phyloP scores from a whole-genome alignment of 2,797 vertebrate genomes.

The Parauchenoglanis ngamensis region DNA sequence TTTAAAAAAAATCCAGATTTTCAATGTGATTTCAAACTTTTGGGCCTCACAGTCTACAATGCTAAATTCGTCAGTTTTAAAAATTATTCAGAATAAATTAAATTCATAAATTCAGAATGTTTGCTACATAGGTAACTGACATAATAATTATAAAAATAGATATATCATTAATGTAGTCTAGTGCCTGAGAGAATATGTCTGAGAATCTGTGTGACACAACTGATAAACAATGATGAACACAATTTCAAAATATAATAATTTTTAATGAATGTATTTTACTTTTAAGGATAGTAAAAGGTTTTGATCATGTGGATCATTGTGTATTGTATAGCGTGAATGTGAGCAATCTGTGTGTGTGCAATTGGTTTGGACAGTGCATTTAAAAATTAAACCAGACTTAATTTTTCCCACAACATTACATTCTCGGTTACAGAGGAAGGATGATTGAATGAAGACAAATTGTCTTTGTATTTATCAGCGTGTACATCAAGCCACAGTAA shows the following conservation, averaged over 20 bases:
- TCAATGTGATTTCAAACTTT: not conserved
- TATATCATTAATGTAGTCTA: not conserved
- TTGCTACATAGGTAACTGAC: not conserved
- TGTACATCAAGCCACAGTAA: slow-evolving; percentile 14
- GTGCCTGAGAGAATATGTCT: not conserved
- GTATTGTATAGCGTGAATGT: not conserved
- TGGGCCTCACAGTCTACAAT: not conserved
- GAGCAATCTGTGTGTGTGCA: not conserved
- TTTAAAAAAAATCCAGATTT: not conserved
- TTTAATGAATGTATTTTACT: too few species aligned
- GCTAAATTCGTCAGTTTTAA: not conserved
- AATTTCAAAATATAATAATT: not conserved
- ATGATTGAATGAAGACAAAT: slow-evolving; percentile 19
- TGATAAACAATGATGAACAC: not conserved
- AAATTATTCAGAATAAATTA: too few species aligned
- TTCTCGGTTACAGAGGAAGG: not conserved
- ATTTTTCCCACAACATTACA: slow-evolving; percentile 1
- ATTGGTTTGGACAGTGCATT: not conserved
- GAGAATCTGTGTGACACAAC: not conserved
- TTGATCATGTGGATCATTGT: not conserved
- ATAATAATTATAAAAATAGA: not conserved
- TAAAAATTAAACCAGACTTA: not conserved
- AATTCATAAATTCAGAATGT: too few species aligned
- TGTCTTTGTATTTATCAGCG: slow-evolving; percentile 32
- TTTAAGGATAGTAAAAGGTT: not conserved